Conservation (phyloP, 2,888 invertebrate genomes). For the Oscheius sp. region DNA sequence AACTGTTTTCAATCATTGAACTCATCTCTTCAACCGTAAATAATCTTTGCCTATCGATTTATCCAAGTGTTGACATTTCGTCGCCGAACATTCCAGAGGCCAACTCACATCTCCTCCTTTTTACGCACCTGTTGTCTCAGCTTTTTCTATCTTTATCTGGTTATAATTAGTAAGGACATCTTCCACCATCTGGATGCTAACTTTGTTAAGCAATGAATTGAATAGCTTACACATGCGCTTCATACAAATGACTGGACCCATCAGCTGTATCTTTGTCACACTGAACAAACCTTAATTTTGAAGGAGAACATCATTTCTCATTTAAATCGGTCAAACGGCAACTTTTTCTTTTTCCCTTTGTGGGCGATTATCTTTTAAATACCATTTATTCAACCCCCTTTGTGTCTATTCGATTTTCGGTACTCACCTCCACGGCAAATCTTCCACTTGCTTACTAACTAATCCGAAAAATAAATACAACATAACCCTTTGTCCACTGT, state of each 20-base stretch:
- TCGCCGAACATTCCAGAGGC: conserved; percentile 27
- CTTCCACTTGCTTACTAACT: no score
- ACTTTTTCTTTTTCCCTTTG: no score
- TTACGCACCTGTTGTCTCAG: conserved; percentile 18
- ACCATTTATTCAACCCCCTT: no score
- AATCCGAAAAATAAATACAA: no score
- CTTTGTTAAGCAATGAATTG: conserved; percentile 6
- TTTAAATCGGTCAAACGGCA: no score
- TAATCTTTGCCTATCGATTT: conserved; percentile 28
- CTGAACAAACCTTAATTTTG: not conserved
- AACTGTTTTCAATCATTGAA: conserved; percentile 13
- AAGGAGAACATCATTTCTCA: no score
- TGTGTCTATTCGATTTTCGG: no score
- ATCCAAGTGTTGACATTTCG: conserved; percentile 26
- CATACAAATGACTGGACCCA: not conserved
- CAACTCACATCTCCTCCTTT: conserved; percentile 25
- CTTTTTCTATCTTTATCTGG: not conserved
- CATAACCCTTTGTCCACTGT: no score
- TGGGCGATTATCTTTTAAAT: no score
- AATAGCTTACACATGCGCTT: conserved; percentile 12
- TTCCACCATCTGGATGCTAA: conserved; percentile 8
- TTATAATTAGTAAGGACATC: not conserved
- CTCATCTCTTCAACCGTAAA: conserved; percentile 27
- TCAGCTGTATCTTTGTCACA: not conserved
- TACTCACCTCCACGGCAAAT: not conserved